phyloP scores from a whole-genome alignment of 1,140 invertebrate species.

The Pachyrhynchus sulphureomaculatus region DNA sequence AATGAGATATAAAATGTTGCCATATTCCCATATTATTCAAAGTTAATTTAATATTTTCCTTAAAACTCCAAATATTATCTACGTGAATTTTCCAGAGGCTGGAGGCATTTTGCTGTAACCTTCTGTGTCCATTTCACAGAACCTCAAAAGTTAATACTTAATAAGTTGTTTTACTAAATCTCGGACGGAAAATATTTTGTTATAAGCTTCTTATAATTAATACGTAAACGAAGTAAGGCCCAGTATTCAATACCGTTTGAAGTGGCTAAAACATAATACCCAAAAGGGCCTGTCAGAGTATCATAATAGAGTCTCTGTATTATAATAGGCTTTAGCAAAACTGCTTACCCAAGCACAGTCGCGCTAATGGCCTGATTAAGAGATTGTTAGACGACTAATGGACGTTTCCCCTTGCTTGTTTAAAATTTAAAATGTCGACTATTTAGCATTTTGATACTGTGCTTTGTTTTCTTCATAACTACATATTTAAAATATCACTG shows the following conservation, averaged over 20 bases:
- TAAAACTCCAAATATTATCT: no score
- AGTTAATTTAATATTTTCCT: no score
- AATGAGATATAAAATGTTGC: no score
- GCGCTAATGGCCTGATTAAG: slow-evolving; percentile 49
- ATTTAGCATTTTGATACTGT: neutral
- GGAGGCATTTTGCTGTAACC: no score
- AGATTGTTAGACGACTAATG: slow-evolving; percentile 41
- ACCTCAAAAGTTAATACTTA: no score
- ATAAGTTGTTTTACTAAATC: no score
- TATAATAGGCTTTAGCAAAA: slow-evolving; percentile 45
- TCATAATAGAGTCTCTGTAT: slow-evolving; percentile 34
- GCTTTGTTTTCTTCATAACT: neutral
- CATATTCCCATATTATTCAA: no score
- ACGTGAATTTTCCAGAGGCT: no score
- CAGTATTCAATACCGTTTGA: slow-evolving; percentile 16
- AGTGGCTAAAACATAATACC: slow-evolving; percentile 34
- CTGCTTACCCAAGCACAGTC: slow-evolving; percentile 34
- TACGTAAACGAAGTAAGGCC: no score
- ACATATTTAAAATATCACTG: neutral
- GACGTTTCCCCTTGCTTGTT: slow-evolving; percentile 23
- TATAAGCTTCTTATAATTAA: no score
- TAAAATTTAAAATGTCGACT: neutral
- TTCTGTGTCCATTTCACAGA: no score
- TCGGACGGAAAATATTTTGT: no score
- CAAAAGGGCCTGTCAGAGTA: slow-evolving; percentile 31